Percentiles rank a stretch among this genome's conserved stretches.
These are phyloP conservation scores for Bombus vancouverensis DNA, from an alignment of 1,140 invertebrate species.

Conservation along the genomic window DNA sequence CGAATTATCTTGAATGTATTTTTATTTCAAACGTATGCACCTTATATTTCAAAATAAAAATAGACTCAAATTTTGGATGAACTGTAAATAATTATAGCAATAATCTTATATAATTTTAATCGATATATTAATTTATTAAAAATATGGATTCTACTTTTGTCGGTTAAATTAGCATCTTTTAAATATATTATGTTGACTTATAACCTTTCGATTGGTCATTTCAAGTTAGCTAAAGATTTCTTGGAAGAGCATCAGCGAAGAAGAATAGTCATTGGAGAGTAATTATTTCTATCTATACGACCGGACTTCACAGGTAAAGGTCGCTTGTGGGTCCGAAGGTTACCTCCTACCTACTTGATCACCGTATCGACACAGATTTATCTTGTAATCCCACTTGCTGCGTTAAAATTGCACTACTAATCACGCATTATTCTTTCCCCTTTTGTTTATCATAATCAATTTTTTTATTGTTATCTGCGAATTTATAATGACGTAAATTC, in stretches of 20 bases:
- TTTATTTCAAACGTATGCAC: not conserved
- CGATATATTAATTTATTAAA: not conserved
- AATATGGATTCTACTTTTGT: not conserved
- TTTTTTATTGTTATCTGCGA: not conserved
- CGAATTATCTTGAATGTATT: not conserved
- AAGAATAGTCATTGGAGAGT: slow-evolving; percentile 61
- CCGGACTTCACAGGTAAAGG: slow-evolving; percentile 70
- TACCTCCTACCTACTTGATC: slow-evolving; percentile 60
- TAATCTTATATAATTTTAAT: not conserved
- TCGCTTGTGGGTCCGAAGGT: slow-evolving; percentile 72
- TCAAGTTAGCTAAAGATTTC: slow-evolving; percentile 51
- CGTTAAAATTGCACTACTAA: slow-evolving; percentile 35
- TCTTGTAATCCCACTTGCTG: slow-evolving; percentile 42
- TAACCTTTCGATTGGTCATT: slow-evolving; percentile 62
- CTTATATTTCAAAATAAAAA: not conserved
- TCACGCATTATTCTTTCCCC: slow-evolving; percentile 1
- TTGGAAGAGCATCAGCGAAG: slow-evolving; percentile 54
- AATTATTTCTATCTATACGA: slow-evolving; percentile 65
- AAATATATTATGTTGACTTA: slow-evolving; percentile 35
- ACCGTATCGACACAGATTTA: slow-evolving; percentile 60
- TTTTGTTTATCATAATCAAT: not conserved
- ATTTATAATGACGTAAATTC: slow-evolving; percentile 27
- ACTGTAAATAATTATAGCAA: not conserved
- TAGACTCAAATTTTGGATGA: not conserved
- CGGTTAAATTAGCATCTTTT: not conserved